Evolutionary conservation across 37 sponge, comb jelly and placozoan genomes (phyloP).

Genomic region (Chondrosia reniformis): DNA sequence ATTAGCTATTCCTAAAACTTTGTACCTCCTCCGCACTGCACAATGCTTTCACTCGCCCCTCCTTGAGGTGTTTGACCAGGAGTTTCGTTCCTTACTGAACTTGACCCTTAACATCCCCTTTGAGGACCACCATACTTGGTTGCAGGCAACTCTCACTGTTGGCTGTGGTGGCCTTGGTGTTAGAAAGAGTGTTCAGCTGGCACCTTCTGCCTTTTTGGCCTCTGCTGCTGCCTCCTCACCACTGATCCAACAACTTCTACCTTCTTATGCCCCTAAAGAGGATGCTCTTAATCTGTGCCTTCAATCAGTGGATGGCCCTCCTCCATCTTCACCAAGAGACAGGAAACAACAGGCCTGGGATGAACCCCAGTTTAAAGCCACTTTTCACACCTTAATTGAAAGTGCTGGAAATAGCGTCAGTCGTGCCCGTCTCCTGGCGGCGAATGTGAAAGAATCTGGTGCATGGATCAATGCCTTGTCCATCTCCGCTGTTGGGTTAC

Average conservation of each 20-base stretch:
- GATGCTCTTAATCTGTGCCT: background rate
- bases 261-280: background rate
- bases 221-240: background rate
- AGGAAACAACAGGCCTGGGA: slow-evolving; percentile 8
- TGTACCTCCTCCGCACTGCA: background rate
- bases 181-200: background rate
- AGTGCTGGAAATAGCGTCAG: background rate
- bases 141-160: background rate
- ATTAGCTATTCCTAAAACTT: background rate
- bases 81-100: slow-evolving; percentile 2
- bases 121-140: background rate
- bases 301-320: background rate
- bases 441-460: background rate
- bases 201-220: slow-evolving; percentile 21
- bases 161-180: slow-evolving; percentile 10
- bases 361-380: background rate
- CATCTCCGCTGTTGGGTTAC: background rate
- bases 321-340: background rate
- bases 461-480: background rate
- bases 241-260: background rate
- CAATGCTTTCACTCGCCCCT: background rate
- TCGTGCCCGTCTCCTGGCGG: slow-evolving; percentile 4
- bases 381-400: background rate
- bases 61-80: background rate
- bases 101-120: background rate